Evolutionary conservation across 2,797 vertebrate genomes (phyloP).

Genomic region (Erethizon dorsatum): DNA sequence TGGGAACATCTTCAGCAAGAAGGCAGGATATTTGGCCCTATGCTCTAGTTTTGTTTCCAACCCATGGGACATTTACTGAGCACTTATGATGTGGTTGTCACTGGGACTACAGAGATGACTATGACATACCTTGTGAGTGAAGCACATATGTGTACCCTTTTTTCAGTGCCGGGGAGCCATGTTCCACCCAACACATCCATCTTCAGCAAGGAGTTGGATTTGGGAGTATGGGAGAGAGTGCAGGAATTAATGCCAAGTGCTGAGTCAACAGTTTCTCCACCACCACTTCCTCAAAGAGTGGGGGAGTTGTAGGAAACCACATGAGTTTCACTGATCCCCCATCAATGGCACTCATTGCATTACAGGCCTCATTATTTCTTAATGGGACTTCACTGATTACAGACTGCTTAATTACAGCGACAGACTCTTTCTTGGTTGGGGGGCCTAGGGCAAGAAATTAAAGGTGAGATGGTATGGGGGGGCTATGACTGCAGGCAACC

Average conservation of each 20-base stretch:
- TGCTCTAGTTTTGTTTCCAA: background rate
- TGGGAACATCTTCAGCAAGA: constrained; percentile 52
- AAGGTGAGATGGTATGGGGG: constrained; percentile 58
- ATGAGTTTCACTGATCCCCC: constrained; percentile 84
- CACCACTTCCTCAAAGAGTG: constrained; percentile 72
- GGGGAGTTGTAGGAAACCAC: constrained; percentile 79
- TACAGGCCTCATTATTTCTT: constrained; percentile 87
- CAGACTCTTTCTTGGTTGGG: constrained; percentile 75
- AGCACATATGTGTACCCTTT: background rate
- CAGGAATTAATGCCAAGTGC: background rate
- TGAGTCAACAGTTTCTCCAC: constrained; percentile 71
- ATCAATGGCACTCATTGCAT: constrained; percentile 78
- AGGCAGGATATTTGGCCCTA: background rate
- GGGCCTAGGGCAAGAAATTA: constrained; percentile 69
- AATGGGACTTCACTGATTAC: constrained; percentile 89
- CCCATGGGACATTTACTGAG: background rate
- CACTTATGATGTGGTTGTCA: background rate
- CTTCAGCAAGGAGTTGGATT: constrained; percentile 41
- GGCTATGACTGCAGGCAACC: background rate
- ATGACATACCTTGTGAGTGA: background rate
- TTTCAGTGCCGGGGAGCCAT: background rate
- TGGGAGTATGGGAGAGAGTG: background rate
- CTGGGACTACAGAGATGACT: background rate
- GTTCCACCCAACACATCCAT: background rate
- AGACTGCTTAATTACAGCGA: constrained; percentile 90